Conservation (phyloP, 2,797 vertebrate genomes). For the Heliangelus exortis region DNA sequence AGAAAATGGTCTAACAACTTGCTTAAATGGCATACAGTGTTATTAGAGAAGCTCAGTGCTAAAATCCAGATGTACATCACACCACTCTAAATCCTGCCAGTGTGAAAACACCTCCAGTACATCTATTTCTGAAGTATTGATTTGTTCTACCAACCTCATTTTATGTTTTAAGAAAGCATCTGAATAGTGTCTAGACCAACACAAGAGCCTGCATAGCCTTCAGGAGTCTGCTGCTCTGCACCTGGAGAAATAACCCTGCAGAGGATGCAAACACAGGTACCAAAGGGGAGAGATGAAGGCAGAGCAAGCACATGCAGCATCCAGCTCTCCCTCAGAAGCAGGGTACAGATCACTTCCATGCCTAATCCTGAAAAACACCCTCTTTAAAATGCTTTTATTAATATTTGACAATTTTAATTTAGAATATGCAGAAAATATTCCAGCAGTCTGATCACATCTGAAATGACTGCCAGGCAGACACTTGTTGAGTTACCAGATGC, state of each 20-base stretch:
- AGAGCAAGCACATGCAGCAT: background rate
- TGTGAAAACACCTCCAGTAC: background rate
- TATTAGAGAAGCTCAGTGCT: background rate
- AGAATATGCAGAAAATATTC: background rate
- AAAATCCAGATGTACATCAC: background rate
- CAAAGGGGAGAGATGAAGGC: background rate
- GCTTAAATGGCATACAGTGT: background rate
- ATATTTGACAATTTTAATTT: background rate
- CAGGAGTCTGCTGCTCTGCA: background rate
- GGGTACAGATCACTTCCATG: background rate
- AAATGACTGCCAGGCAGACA: background rate
- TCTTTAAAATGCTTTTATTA: background rate
- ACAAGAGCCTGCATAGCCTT: background rate
- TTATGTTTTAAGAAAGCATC: background rate
- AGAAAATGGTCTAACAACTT: background rate
- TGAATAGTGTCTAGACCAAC: background rate
- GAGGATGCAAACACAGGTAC: background rate
- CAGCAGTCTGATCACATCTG: background rate
- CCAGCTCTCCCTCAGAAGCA: background rate
- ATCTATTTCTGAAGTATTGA: background rate
- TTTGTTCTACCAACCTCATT: background rate
- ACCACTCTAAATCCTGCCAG: background rate
- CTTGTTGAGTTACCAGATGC: accelerated
- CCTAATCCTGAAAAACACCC: background rate
- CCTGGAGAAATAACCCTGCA: background rate